phyloP scores from a whole-genome alignment of 2,888 invertebrate species.

The Epirrhoe alternata region DNA sequence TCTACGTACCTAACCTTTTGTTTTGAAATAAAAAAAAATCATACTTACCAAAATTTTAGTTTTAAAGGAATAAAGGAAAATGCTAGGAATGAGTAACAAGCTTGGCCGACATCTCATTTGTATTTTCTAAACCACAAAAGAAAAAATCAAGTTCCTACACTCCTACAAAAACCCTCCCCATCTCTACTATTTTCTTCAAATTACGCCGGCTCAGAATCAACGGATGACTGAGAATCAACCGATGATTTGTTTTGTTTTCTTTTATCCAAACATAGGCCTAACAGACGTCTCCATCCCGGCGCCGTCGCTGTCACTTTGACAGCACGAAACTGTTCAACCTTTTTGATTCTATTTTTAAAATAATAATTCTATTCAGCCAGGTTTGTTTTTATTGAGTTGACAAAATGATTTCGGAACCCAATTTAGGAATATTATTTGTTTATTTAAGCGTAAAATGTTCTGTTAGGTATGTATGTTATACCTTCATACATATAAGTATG shows the following conservation, averaged over 20 bases:
- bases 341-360: slow-evolving; percentile 56
- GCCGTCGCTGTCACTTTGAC: slow-evolving; percentile 76
- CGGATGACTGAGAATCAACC: slow-evolving; percentile 33
- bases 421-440: not conserved
- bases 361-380: slow-evolving; percentile 64
- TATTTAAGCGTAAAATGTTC: not conserved
- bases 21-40: no score
- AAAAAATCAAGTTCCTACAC: not conserved
- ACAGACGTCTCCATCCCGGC: slow-evolving; percentile 70
- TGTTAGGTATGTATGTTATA: no score
- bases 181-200: slow-evolving; percentile 14
- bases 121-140: not conserved
- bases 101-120: not conserved
- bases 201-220: slow-evolving; percentile 19
- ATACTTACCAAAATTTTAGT: no score
- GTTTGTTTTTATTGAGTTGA: slow-evolving; percentile 42
- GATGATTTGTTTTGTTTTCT: slow-evolving; percentile 44
- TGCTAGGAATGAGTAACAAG: no score
- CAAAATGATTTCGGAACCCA: slow-evolving; percentile 30
- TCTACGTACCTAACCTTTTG: no score
- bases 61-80: no score
- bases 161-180: not conserved
- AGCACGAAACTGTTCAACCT: slow-evolving; percentile 64
- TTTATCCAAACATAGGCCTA: slow-evolving; percentile 70
- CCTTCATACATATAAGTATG: no score